Evolutionary conservation across 2,797 vertebrate genomes (phyloP), one percentile per base, ranked within the genome.

Genomic region (Sparidentex hasta): DNA sequence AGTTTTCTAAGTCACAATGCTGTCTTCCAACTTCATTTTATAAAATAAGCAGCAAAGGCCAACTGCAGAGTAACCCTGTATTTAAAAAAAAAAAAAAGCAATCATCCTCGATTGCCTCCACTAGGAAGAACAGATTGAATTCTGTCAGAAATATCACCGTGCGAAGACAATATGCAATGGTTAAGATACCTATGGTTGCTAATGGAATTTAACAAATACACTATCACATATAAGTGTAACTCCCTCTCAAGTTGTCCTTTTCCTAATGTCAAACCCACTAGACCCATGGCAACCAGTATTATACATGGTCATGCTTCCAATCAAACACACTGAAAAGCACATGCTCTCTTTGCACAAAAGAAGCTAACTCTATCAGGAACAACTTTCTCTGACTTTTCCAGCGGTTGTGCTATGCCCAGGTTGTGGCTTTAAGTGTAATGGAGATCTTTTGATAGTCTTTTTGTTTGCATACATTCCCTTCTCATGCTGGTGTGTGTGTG

Each of bases 1-100:
- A 66, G 54, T 87, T 80, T 85, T 78, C 29, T 63, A 70, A 80
- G 71, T 63, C 64, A 71, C 58, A 74, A 65, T 65, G 46, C 71
- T 77, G 27, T 54, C 54, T 73, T 57, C 21, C 38, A 63, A 54
- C 47, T 48, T 81, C 52, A 58, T 25, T 76, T 81, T 20, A 79
- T 65, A 44, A 75, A 77, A 88, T 62, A 80, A 64, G 27, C 52
- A 81, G 44, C 43, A 81, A 70, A 84, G 46, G 38, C 27, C 62
- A 20, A 74, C 62, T 57, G 41, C 50, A 80, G 23, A 68, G 47
- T 50, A 75, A 65, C 1, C 67, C 47, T 55, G 11, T 51, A 51
- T 69, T 81, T 75, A 14, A 74, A 74, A 83, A 81, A 59, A 33
- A 74, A 83, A 81, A 59, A n/a, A n/a, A n/a, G 11, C 20, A 48